Evolutionary conservation across 2,888 invertebrate species (phyloP), one percentile per base, ranked within the genome.

Genomic region (Embidobia sp.): DNA sequence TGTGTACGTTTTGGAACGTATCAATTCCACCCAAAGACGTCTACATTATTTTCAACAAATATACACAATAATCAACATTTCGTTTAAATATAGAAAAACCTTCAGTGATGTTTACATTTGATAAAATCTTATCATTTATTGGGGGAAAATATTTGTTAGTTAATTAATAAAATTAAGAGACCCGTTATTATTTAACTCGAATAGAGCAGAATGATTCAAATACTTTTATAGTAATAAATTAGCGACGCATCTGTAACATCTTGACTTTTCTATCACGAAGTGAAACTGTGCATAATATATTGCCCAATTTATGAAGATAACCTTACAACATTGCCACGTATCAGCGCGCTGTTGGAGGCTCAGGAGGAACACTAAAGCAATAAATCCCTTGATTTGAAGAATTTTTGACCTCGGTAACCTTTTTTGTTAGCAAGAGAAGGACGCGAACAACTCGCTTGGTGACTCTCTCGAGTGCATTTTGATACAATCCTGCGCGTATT

Each of bases 301-400:
- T 64, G 49, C 55, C 72, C 72, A 72, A 72, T 72, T 63, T 64
- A 48, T 10, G 63, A 64, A 57, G 73, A 73, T 73, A 73, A 73
- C 64, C 63, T 64, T 57, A 64, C 57, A 73, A 64, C 64, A 44
- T 22, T 49, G 57, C 48, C 40, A 57, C 64, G 57, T 73, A 64
- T 73, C 64, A 57, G 64, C 49, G 61, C 72, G 48, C 63, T 48
- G 72, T 64, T 40, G 72, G 63, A 72, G 63, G 64, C 49, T 49
- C 48, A 10, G 8, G 42, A 44, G 57, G 49, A 64, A 59, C 64
- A 59, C 57, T 49, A 59, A 64, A 64, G 73, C 64, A 73, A 73
- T 73, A 73, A 73, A 73, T 73, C 64, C 64, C 64, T 51, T 51
- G 42, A 73, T 73, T 64, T 73, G 49, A 73, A 59, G 72, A 51